These are phyloP conservation scores for Arremon brunneinucha DNA, from an alignment of 2,797 vertebrate genomes.

Conservation along the genomic window DNA sequence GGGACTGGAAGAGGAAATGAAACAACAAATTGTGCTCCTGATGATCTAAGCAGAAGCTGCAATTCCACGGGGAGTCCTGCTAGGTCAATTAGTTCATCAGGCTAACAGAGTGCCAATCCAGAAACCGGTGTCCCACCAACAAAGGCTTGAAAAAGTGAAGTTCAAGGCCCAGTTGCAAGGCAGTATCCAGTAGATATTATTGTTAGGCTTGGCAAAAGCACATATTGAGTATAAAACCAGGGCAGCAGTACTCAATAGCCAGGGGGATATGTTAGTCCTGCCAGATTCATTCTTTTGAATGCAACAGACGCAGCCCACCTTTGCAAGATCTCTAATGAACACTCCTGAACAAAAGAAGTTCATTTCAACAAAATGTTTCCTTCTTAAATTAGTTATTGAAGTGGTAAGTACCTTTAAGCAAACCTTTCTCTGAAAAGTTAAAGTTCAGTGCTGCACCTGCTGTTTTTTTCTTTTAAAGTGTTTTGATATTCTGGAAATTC, in stretches of 20 bases:
- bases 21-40: slow-evolving; percentile 75
- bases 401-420: slow-evolving; percentile 44
- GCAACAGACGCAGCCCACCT: slow-evolving; percentile 23
- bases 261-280: not conserved
- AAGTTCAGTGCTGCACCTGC: slow-evolving; percentile 9
- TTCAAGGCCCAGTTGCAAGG: slow-evolving; percentile 32
- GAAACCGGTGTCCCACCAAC: slow-evolving; percentile 55
- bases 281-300: slow-evolving; percentile 8
- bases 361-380: slow-evolving; percentile 5
- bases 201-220: slow-evolving; percentile 16
- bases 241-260: slow-evolving; percentile 17
- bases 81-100: slow-evolving; percentile 77
- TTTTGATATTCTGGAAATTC: not conserved
- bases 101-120: slow-evolving; percentile 65
- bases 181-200: slow-evolving; percentile 29
- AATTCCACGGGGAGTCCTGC: slow-evolving; percentile 62
- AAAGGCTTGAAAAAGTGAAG: slow-evolving; percentile 40
- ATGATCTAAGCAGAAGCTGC: slow-evolving; percentile 75
- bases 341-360: slow-evolving; percentile 2
- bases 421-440: not conserved
- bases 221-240: slow-evolving; percentile 5
- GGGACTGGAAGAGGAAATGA: slow-evolving; percentile 75
- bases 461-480: not conserved
- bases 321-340: slow-evolving; percentile 5
- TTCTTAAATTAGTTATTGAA: not conserved